Evolutionary conservation across 2,888 invertebrate genomes (phyloP).

Genomic region (Cryptocephalus moraei): DNA sequence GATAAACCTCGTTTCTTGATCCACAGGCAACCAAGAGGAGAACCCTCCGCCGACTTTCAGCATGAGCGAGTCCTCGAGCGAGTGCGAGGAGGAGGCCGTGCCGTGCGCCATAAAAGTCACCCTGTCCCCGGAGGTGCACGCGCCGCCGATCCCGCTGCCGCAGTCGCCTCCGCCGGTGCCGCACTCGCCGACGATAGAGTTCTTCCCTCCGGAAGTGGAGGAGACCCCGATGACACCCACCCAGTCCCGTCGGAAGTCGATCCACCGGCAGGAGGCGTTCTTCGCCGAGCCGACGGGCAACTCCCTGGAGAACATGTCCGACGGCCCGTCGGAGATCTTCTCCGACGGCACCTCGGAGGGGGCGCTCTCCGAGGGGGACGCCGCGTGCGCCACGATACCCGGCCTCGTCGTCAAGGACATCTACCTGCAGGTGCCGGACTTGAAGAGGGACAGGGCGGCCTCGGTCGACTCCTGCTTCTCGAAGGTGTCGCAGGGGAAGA

Average conservation of each 20-base stretch:
- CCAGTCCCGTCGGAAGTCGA: slow-evolving; percentile 53
- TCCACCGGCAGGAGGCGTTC: slow-evolving; percentile 74
- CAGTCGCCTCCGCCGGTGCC: slow-evolving; percentile 28
- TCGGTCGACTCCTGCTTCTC: slow-evolving; percentile 83
- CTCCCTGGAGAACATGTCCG: slow-evolving; percentile 59
- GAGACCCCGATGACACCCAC: slow-evolving; percentile 27
- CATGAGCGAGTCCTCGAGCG: slow-evolving; percentile 44
- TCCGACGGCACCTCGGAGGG: slow-evolving; percentile 38
- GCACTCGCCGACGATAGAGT: slow-evolving; percentile 47
- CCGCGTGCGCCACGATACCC: slow-evolving; percentile 23
- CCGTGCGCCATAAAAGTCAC: slow-evolving; percentile 53
- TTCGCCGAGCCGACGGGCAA: slow-evolving; percentile 56
- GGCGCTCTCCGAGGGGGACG: slow-evolving; percentile 24
- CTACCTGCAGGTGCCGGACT: slow-evolving; percentile 60
- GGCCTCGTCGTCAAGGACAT: slow-evolving; percentile 35
- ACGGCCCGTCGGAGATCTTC: slow-evolving; percentile 29
- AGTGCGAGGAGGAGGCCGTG: slow-evolving; percentile 32
- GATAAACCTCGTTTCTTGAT: neutral
- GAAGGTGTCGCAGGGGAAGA: slow-evolving; percentile 61
- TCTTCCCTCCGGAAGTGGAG: slow-evolving; percentile 41
- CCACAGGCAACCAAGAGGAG: slow-evolving; percentile 13
- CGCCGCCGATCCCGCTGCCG: slow-evolving; percentile 27
- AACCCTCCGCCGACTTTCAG: slow-evolving; percentile 33
- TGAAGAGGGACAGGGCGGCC: slow-evolving; percentile 75
- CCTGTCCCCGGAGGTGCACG: slow-evolving; percentile 46